These are phyloP conservation scores for Boloria euphrosyne DNA, from an alignment of 2,888 invertebrate species.

Conservation along the genomic window DNA sequence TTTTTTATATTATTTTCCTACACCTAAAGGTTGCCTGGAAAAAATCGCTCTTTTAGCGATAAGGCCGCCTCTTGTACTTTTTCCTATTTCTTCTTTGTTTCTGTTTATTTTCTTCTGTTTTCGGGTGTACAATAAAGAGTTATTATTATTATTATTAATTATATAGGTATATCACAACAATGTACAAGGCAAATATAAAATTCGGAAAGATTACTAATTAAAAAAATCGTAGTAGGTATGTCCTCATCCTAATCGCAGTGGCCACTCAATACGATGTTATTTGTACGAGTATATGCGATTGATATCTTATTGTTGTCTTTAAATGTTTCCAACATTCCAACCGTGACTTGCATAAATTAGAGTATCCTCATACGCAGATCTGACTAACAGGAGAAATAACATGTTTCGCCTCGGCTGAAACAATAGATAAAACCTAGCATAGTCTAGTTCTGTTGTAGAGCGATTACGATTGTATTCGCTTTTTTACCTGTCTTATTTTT, in stretches of 20 bases:
- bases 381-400: conserved; percentile 33
- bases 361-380: conserved; percentile 23
- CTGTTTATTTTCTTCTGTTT: too few species aligned
- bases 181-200: too few species aligned
- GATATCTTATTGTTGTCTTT: conserved; percentile 35
- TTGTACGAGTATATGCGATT: conserved; percentile 28
- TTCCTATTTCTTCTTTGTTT: too few species aligned
- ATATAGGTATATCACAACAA: too few species aligned
- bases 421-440: conserved; percentile 51
- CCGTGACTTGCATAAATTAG: conserved; percentile 33
- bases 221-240: not conserved
- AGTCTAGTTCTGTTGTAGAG: not conserved
- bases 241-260: conserved; percentile 7
- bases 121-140: too few species aligned
- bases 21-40: too few species aligned
- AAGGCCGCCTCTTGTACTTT: too few species aligned
- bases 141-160: too few species aligned
- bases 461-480: conserved; percentile 12
- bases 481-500: conserved; percentile 46
- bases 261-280: conserved; percentile 14
- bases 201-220: too few species aligned
- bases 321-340: conserved; percentile 35
- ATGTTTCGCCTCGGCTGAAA: conserved; percentile 42
- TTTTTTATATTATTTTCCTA: too few species aligned
- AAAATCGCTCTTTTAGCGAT: too few species aligned